A percentile compares a stretch with the other conserved stretches of the same genome.
Evolutionary conservation across 2,113 vertebrate species (phyloP).

Genomic region (Poicephalus gulielmi): DNA sequence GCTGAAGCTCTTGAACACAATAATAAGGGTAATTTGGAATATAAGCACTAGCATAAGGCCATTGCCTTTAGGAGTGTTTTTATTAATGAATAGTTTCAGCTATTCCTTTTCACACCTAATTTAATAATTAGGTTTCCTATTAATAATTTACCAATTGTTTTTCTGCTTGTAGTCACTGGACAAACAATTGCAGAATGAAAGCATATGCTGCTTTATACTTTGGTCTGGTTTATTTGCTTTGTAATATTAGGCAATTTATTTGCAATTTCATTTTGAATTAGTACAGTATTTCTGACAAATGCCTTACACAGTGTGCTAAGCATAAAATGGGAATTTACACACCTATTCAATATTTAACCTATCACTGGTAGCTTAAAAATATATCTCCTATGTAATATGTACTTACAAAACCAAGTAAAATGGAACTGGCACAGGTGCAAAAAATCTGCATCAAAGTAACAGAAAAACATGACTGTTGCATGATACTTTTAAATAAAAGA

Average conservation of each 20-base stretch:
- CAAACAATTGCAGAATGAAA: background rate
- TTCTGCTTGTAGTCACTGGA: background rate
- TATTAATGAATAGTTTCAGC: background rate
- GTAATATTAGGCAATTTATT: background rate
- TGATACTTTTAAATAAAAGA: background rate
- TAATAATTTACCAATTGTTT: background rate
- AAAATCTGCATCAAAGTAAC: background rate
- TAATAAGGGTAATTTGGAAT: background rate
- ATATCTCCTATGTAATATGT: background rate
- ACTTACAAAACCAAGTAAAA: background rate
- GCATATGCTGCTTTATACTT: background rate
- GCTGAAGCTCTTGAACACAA: background rate
- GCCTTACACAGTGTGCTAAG: background rate
- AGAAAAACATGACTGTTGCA: background rate
- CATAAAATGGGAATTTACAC: background rate
- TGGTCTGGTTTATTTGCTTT: background rate
- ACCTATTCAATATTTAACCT: background rate
- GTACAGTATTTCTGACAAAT: background rate
- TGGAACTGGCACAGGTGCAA: background rate
- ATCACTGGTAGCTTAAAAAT: background rate
- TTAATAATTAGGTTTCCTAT: background rate
- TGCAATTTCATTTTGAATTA: background rate
- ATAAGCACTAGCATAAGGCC: background rate
- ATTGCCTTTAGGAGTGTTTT: background rate
- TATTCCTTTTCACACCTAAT: background rate